Conservation (phyloP, 2,888 invertebrate genomes). For the Plusia festucae region DNA sequence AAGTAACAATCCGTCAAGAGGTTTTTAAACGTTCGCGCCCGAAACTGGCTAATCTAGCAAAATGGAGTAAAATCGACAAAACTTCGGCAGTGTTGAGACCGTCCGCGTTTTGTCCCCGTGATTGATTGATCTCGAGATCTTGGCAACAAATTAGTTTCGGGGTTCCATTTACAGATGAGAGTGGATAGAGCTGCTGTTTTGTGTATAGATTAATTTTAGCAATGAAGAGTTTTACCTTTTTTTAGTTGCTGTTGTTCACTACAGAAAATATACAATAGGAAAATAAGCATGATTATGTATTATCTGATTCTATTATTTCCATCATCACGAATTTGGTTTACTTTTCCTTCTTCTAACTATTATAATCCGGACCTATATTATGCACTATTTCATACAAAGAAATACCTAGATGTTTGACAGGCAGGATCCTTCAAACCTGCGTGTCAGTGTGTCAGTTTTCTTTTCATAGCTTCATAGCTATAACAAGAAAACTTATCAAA, state of each 20-base stretch:
- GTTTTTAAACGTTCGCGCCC: constrained; percentile 57
- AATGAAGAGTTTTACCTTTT: background rate
- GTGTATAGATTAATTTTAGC: constrained; percentile 9
- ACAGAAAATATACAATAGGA: too few relatives aligned
- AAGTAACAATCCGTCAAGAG: constrained; percentile 63
- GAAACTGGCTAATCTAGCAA: constrained; percentile 68
- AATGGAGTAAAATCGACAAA: constrained; percentile 67
- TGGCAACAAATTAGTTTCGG: constrained; percentile 63
- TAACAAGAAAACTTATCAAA: too few relatives aligned
- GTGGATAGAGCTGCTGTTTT: constrained; percentile 11
- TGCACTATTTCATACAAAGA: too few relatives aligned
- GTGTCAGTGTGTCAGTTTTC: too few relatives aligned
- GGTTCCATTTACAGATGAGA: constrained; percentile 37
- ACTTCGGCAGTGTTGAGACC: constrained; percentile 60
- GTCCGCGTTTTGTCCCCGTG: constrained; percentile 69
- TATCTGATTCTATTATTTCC: too few relatives aligned
- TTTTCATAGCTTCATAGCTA: too few relatives aligned
- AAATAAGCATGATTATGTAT: too few relatives aligned
- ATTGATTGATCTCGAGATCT: constrained; percentile 68
- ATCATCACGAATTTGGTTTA: too few relatives aligned
- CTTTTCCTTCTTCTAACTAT: too few relatives aligned
- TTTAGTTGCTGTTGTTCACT: background rate
- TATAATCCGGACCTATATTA: too few relatives aligned
- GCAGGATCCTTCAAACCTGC: too few relatives aligned
- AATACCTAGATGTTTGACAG: too few relatives aligned